Conservation (phyloP, 2,797 vertebrate species). For the Rachycentron canadum region DNA sequence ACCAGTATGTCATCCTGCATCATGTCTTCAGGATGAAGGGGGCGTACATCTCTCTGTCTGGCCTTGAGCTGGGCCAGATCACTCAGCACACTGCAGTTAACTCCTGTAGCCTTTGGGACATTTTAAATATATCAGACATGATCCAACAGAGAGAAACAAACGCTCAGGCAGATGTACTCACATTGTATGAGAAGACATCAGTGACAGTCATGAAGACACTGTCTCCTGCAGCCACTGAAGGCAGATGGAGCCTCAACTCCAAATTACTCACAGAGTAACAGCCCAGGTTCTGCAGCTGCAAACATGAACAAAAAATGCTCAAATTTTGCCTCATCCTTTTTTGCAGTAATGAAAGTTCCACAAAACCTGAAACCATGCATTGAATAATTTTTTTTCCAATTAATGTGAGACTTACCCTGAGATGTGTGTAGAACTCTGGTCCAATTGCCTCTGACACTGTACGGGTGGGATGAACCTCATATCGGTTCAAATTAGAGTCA, state of each 20-base stretch:
- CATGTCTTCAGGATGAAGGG: constrained; percentile 90
- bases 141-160: neutral
- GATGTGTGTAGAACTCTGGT: constrained; percentile 91
- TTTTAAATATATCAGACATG: constrained; percentile 34
- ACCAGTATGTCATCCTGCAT: constrained; percentile 88
- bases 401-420: constrained; percentile 83
- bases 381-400: neutral
- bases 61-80: constrained; percentile 76
- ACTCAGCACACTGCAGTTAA: constrained; percentile 88
- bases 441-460: constrained; percentile 85
- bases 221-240: constrained; percentile 86
- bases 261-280: constrained; percentile 89
- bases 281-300: constrained; percentile 92
- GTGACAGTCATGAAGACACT: constrained; percentile 89
- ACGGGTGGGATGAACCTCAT: constrained; percentile 90
- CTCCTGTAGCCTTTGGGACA: constrained; percentile 78
- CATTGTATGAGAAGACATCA: constrained; percentile 86
- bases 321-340: neutral
- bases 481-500: constrained; percentile 91
- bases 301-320: constrained; percentile 34
- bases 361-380: neutral
- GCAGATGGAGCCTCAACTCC: constrained; percentile 87
- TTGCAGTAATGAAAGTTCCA: neutral
- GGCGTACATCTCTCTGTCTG: constrained; percentile 76
- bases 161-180: constrained; percentile 79